Conservation (phyloP, 2,797 vertebrate species). For the Enteromius treurensis region DNA sequence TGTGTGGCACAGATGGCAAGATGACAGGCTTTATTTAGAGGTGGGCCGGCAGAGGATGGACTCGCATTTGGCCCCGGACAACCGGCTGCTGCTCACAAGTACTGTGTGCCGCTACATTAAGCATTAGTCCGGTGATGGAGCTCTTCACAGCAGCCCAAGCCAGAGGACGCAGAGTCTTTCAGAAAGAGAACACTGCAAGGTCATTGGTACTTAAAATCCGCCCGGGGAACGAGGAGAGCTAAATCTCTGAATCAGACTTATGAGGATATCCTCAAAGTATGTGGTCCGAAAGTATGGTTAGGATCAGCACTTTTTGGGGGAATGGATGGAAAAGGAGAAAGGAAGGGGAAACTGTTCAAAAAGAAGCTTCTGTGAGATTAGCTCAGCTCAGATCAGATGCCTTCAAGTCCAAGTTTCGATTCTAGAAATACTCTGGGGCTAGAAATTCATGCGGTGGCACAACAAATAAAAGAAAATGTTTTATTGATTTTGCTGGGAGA, state of each 20-base stretch:
- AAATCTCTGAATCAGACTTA: conserved; percentile 45
- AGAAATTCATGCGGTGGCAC: conserved; percentile 37
- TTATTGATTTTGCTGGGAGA: conserved; percentile 22
- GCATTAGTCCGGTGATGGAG: conserved; percentile 39
- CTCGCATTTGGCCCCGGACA: conserved; percentile 57
- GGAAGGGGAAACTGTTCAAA: conserved; percentile 11
- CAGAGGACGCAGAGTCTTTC: conserved; percentile 45
- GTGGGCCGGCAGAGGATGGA: conserved; percentile 64
- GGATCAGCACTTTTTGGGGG: conserved; percentile 31
- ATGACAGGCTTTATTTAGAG: conserved; percentile 76
- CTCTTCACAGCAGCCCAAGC: conserved; percentile 25
- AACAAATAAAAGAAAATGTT: conserved; percentile 34
- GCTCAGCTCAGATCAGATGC: conserved; percentile 37
- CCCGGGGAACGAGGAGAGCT: conserved; percentile 27
- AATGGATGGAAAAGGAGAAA: conserved; percentile 25
- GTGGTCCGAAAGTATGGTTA: conserved; percentile 35
- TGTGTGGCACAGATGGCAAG: conserved; percentile 75
- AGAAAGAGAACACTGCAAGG: conserved; percentile 34
- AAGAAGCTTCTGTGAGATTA: conserved; percentile 25
- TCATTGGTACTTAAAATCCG: conserved; percentile 40
- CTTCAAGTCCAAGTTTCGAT: not conserved
- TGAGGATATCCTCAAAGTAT: conserved; percentile 43
- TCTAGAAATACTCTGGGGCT: conserved; percentile 38
- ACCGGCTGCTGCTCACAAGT: conserved; percentile 64
- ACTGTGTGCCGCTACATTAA: conserved; percentile 70